A percentile compares a stretch with the other conserved stretches of the same genome.
These are phyloP conservation scores for Ceriagrion tenellum DNA, from an alignment of 2,888 invertebrate genomes.

Conservation along the genomic window DNA sequence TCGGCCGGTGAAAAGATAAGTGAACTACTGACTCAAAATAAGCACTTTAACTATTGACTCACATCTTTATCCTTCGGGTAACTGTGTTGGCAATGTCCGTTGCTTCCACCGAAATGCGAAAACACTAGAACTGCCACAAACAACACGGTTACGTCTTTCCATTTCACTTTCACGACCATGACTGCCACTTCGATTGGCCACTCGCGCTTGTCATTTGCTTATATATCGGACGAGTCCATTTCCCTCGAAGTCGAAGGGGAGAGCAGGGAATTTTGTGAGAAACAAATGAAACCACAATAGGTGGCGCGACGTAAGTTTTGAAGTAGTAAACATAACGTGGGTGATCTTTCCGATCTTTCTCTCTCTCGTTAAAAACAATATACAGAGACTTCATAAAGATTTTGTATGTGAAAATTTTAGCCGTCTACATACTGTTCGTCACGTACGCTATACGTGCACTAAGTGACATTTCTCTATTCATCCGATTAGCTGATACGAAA, in stretches of 20 bases:
- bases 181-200: slow-evolving; percentile 60
- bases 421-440: no score
- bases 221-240: slow-evolving; percentile 53
- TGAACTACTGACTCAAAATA: background rate
- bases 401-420: no score
- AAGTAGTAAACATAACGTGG: background rate
- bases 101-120: slow-evolving; percentile 69
- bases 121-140: slow-evolving; percentile 74
- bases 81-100: slow-evolving; percentile 44
- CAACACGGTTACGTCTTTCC: slow-evolving; percentile 76
- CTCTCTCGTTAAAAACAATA: background rate
- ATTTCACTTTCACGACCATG: slow-evolving; percentile 77
- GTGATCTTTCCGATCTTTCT: no score
- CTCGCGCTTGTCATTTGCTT: slow-evolving; percentile 54
- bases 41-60: slow-evolving; percentile 10
- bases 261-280: background rate
- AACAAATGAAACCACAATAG: slow-evolving; percentile 25
- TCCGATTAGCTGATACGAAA: no score
- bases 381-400: background rate
- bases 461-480: no score
- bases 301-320: background rate
- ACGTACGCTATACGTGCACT: no score
- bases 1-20: slow-evolving; percentile 15
- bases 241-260: background rate
- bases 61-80: slow-evolving; percentile 61